Conservation (phyloP, 2,113 vertebrate genomes). For the Nothobranchius kuhntae region DNA sequence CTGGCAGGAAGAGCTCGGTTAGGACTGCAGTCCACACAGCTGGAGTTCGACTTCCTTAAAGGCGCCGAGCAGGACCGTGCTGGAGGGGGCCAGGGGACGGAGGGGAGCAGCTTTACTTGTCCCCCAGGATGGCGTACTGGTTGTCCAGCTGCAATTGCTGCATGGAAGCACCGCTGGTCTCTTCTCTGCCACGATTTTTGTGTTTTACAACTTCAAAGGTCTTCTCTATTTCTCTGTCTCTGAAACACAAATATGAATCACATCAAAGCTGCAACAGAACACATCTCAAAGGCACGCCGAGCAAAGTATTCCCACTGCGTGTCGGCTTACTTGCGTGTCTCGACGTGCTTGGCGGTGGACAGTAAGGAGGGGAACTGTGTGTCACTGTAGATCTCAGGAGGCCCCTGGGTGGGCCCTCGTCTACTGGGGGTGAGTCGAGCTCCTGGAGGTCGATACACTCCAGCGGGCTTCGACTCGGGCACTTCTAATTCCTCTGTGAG, state of each 20-base stretch:
- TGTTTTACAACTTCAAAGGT: conserved; percentile 98
- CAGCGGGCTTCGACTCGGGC: conserved; percentile 84
- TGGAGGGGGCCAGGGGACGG: conserved; percentile 68
- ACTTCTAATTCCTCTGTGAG: conserved; percentile 78
- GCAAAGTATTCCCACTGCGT: neutral
- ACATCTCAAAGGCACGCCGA: neutral
- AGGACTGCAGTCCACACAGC: conserved; percentile 63
- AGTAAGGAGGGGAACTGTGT: conserved; percentile 94
- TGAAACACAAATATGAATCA: conserved; percentile 65
- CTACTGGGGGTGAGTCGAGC: conserved; percentile 84
- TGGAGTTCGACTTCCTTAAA: conserved; percentile 56
- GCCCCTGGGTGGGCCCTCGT: conserved; percentile 83
- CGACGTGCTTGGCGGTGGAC: conserved; percentile 93
- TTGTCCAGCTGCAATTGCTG: conserved; percentile 97
- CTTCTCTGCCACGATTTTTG: conserved; percentile 94
- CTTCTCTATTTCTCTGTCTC: conserved; percentile 99
- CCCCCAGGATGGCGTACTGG: conserved; percentile 96
- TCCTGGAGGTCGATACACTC: conserved; percentile 95
- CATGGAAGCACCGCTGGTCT: conserved; percentile 82
- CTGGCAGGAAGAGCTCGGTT: conserved; percentile 49
- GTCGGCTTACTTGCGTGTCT: conserved; percentile 90
- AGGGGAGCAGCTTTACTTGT: conserved; percentile 85
- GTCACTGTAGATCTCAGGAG: conserved; percentile 94
- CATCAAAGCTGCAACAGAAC: neutral
- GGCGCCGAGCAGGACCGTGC: conserved; percentile 57